Evolutionary conservation across 2,113 vertebrate species (phyloP).

Genomic region (Narcine bancroftii): DNA sequence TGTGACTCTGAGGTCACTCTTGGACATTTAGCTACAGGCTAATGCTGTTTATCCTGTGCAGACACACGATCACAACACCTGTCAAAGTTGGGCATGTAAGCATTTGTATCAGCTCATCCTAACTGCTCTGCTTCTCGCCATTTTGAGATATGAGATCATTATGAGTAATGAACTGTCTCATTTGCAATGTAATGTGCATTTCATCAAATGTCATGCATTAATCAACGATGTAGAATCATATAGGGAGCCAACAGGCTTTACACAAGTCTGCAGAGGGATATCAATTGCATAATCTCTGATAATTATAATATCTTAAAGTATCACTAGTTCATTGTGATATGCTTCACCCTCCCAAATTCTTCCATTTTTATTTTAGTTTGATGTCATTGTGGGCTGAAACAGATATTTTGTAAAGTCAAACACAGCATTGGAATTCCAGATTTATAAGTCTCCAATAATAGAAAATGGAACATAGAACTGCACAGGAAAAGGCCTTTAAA

Average conservation of each 20-base stretch:
- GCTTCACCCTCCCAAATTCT: not conserved
- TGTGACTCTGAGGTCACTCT: slow-evolving; percentile 19
- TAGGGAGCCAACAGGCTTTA: not conserved
- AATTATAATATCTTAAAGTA: slow-evolving; percentile 5
- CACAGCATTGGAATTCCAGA: not conserved
- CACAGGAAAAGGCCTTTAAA: too few relatives aligned
- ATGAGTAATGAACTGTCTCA: slow-evolving; percentile 28
- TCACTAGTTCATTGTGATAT: too few relatives aligned
- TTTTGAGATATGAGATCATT: slow-evolving; percentile 34
- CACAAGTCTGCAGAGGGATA: not conserved
- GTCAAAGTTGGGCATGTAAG: slow-evolving; percentile 16
- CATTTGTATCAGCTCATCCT: not conserved
- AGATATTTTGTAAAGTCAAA: not conserved
- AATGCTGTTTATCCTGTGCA: slow-evolving; percentile 32
- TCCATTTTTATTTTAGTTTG: not conserved
- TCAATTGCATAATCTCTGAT: not conserved
- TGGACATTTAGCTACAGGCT: slow-evolving; percentile 18
- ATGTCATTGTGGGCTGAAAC: not conserved
- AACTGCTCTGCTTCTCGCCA: not conserved
- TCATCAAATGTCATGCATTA: slow-evolving; percentile 25
- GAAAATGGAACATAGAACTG: too few relatives aligned
- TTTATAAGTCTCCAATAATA: not conserved
- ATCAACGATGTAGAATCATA: slow-evolving; percentile 11
- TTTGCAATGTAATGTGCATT: slow-evolving; percentile 29
- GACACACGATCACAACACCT: slow-evolving; percentile 22